Percentiles rank a stretch among this genome's conserved stretches.
Conservation (phyloP, 1,140 invertebrate species). For the Drosophila asahinai region DNA sequence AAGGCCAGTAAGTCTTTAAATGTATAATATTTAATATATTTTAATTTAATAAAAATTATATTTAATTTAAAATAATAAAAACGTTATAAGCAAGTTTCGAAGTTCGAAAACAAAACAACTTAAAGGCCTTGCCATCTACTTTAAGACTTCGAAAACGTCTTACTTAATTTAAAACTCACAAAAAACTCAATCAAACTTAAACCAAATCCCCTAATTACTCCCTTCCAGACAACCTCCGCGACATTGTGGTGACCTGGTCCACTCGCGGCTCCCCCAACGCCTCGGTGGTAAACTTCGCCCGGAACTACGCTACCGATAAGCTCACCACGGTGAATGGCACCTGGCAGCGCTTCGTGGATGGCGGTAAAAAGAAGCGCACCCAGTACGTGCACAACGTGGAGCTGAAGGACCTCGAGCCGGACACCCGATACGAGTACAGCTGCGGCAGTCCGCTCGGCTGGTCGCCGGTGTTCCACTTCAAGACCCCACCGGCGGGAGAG, state of each 20-base stretch:
- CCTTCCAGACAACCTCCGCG: conserved; percentile 87
- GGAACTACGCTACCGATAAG: conserved; percentile 86
- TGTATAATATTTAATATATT: too few species aligned
- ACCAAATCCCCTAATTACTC: neutral
- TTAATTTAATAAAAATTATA: too few species aligned
- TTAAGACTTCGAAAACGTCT: too few species aligned
- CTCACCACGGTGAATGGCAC: conserved; percentile 86
- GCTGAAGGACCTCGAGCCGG: conserved; percentile 87
- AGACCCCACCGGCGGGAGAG: conserved; percentile 88
- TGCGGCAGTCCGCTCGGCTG: conserved; percentile 92
- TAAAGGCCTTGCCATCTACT: too few species aligned
- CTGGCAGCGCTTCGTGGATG: conserved; percentile 91
- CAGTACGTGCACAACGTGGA: conserved; percentile 93
- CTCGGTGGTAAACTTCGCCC: conserved; percentile 93
- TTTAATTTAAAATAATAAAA: too few species aligned
- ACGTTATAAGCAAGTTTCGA: too few species aligned
- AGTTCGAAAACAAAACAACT: too few species aligned
- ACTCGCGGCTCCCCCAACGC: conserved; percentile 91
- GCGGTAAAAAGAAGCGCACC: conserved; percentile 88
- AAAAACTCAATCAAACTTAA: neutral
- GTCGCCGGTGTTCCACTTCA: conserved; percentile 92
- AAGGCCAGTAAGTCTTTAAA: too few species aligned
- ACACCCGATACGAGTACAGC: conserved; percentile 91
- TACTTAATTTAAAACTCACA: neutral
- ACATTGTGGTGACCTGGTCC: conserved; percentile 96